Percentiles rank a stretch among this genome's conserved stretches.
phyloP scores from a whole-genome alignment of 1,140 invertebrate genomes.

The Pogonognathellus flavescens region DNA sequence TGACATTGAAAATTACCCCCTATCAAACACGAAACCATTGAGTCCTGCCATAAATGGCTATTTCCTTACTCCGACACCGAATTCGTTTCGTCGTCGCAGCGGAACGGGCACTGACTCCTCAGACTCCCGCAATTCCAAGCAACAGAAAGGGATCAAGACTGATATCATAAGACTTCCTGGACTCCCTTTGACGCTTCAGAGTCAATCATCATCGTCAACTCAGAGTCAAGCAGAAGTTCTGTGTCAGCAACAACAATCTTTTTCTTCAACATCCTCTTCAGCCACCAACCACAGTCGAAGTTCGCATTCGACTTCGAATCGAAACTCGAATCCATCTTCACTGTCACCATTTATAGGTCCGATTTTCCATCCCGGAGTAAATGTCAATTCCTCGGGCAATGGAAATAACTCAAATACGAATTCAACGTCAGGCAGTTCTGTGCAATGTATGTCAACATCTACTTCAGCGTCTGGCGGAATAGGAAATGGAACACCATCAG shows the following conservation, averaged over 20 bases:
- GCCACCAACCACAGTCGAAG: not conserved
- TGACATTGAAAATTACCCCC: slow-evolving; percentile 51
- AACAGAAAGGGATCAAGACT: slow-evolving; percentile 60
- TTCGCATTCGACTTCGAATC: not conserved
- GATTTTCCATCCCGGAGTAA: not conserved
- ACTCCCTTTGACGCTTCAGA: slow-evolving; percentile 17
- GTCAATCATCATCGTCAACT: slow-evolving; percentile 38
- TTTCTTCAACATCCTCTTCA: slow-evolving; percentile 24
- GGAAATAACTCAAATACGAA: slow-evolving; percentile 44
- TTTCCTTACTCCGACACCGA: slow-evolving; percentile 65
- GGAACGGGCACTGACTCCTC: slow-evolving; percentile 49
- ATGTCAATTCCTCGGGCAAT: not conserved
- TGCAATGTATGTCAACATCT: slow-evolving; percentile 59
- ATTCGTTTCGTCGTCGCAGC: slow-evolving; percentile 62
- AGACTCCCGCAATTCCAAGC: slow-evolving; percentile 38
- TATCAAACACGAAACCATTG: slow-evolving; percentile 58
- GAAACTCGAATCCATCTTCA: not conserved
- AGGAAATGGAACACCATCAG: no score
- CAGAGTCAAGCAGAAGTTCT: slow-evolving; percentile 22
- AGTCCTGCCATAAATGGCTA: slow-evolving; percentile 60
- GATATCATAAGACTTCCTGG: slow-evolving; percentile 65
- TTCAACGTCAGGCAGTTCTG: slow-evolving; percentile 54
- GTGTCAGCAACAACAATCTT: slow-evolving; percentile 13
- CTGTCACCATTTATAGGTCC: not conserved
- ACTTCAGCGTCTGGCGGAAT: slow-evolving; percentile 33